Percentiles rank a stretch among this genome's conserved stretches.
Evolutionary conservation across 1,140 invertebrate genomes (phyloP).

Genomic region (Drosophila lowei): DNA sequence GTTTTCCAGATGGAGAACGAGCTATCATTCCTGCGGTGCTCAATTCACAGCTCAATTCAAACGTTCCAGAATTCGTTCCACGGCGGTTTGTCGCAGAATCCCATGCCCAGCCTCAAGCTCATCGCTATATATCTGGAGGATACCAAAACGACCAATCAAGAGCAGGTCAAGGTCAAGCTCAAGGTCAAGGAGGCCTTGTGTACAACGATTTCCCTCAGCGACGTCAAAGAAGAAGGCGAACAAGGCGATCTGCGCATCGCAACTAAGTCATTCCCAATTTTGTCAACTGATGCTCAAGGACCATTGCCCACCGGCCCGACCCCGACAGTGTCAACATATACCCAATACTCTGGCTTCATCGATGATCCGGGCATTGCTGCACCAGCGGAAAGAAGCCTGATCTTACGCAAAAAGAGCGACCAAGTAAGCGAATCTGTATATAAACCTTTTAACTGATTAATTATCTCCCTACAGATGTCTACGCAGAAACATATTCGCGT

Average conservation of each 20-base stretch:
- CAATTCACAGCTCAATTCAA: neutral
- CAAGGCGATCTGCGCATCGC: neutral
- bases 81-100: neutral
- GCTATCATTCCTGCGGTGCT: no score
- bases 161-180: neutral
- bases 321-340: slow-evolving; percentile 39
- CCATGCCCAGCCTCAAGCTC: slow-evolving; percentile 7
- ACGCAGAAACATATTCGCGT: slow-evolving; percentile 63
- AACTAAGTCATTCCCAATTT: neutral
- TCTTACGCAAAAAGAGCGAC: slow-evolving; percentile 27
- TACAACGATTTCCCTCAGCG: neutral
- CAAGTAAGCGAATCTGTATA: slow-evolving; percentile 46
- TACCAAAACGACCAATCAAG: neutral
- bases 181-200: neutral
- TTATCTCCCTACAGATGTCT: slow-evolving; percentile 48
- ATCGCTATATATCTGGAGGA: slow-evolving; percentile 36
- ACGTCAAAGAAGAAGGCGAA: neutral
- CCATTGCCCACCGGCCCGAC: slow-evolving; percentile 11
- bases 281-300: no score
- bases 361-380: slow-evolving; percentile 37
- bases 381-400: no score
- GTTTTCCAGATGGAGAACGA: no score
- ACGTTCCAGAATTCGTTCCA: neutral
- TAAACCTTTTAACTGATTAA: slow-evolving; percentile 3
- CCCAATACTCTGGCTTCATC: slow-evolving; percentile 59